These are phyloP conservation scores for Lycia hirtaria DNA, from an alignment of 2,888 invertebrate species.

Conservation along the genomic window DNA sequence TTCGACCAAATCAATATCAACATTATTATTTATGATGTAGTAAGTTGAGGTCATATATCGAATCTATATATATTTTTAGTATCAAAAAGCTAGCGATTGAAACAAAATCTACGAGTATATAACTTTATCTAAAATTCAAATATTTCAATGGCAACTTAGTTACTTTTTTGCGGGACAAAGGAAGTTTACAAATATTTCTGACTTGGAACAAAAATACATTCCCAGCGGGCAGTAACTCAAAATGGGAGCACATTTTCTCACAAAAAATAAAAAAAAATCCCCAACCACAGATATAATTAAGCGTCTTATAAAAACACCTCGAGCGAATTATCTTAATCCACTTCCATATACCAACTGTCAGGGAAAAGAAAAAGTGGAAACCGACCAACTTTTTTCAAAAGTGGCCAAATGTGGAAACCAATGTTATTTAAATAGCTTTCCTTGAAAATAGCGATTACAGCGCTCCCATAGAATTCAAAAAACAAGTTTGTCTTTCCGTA, in stretches of 20 bases:
- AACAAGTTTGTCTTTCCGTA: background rate
- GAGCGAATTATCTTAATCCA: slow-evolving; percentile 79
- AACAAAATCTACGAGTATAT: too few species aligned
- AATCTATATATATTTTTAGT: too few species aligned
- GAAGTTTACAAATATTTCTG: background rate
- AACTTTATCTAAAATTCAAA: too few species aligned
- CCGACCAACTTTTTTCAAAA: background rate
- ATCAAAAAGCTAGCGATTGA: too few species aligned
- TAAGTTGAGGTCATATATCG: too few species aligned
- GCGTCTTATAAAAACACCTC: slow-evolving; percentile 65
- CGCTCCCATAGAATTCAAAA: background rate
- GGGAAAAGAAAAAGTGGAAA: slow-evolving; percentile 57
- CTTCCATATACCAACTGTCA: slow-evolving; percentile 85
- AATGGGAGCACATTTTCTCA: slow-evolving; percentile 38
- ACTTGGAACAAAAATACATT: slow-evolving; percentile 12
- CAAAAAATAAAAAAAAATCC: slow-evolving; percentile 35
- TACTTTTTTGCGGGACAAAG: background rate
- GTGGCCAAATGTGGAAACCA: background rate
- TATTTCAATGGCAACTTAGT: too few species aligned
- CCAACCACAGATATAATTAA: slow-evolving; percentile 67
- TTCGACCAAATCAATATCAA: too few species aligned
- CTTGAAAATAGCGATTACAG: background rate
- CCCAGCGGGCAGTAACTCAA: slow-evolving; percentile 23
- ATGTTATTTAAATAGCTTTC: background rate
- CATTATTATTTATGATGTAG: too few species aligned